phyloP scores from a whole-genome alignment of 1,140 invertebrate genomes.

The Sycobia sp. region DNA sequence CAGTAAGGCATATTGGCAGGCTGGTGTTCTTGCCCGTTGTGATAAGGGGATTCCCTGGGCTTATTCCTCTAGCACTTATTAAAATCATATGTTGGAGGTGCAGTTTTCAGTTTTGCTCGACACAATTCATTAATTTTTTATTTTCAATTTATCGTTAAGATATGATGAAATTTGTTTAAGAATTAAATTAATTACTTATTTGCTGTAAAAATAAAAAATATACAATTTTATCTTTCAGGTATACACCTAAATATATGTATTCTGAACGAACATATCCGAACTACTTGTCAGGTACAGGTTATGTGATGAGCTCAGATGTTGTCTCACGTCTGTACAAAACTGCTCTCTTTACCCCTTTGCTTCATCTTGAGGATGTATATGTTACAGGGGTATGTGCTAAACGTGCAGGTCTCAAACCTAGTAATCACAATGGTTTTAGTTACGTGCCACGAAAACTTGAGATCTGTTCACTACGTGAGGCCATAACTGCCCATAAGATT shows the following conservation, averaged over 20 bases:
- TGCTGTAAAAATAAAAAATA: too few relatives aligned
- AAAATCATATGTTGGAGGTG: too few relatives aligned
- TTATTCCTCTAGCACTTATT: too few relatives aligned
- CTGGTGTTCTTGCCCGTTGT: too few relatives aligned
- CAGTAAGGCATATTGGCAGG: too few relatives aligned
- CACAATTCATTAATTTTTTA: too few relatives aligned
- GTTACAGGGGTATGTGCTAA: constrained; percentile 74
- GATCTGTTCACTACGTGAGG: constrained; percentile 53
- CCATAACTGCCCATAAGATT: constrained; percentile 56
- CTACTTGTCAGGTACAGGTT: constrained; percentile 85
- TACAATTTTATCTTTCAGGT: constrained; percentile 62
- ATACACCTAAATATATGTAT: constrained; percentile 82
- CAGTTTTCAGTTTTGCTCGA: too few relatives aligned
- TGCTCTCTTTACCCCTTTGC: constrained; percentile 71
- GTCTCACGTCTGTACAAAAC: constrained; percentile 71
- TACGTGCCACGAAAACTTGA: constrained; percentile 63
- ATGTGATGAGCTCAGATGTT: constrained; percentile 77
- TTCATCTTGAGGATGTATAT: constrained; percentile 86
- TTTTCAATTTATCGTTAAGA: too few relatives aligned
- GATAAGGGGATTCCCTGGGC: too few relatives aligned
- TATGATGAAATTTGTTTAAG: too few relatives aligned
- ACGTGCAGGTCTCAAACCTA: constrained; percentile 60
- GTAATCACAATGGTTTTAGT: constrained; percentile 67
- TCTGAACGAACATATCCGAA: constrained; percentile 74
- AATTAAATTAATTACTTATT: too few relatives aligned